Conservation (phyloP, 2,113 vertebrate species). For the Anhinga rufa region DNA sequence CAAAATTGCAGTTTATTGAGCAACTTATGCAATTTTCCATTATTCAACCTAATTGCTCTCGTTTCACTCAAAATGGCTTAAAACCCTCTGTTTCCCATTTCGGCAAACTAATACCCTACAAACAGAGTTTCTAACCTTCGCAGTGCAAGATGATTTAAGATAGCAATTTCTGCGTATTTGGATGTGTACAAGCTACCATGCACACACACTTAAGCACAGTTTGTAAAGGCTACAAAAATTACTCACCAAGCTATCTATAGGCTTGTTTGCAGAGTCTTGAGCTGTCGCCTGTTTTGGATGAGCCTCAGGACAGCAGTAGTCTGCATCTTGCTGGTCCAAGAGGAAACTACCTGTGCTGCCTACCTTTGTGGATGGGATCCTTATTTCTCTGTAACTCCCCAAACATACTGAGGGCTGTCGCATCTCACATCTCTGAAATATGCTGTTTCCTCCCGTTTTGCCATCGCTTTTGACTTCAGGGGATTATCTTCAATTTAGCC, state of each 20-base stretch:
- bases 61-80: neutral
- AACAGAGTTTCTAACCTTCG: neutral
- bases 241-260: neutral
- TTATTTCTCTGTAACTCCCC: neutral
- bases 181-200: neutral
- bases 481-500: neutral
- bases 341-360: neutral
- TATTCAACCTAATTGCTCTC: conserved; percentile 9
- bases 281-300: neutral
- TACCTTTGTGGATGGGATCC: neutral
- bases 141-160: neutral
- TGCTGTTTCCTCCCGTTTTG: neutral
- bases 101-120: neutral
- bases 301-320: neutral
- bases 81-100: neutral
- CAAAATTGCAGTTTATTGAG: conserved; percentile 2
- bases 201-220: neutral
- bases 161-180: neutral
- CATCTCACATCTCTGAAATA: neutral
- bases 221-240: conserved; percentile 4
- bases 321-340: neutral
- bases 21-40: neutral
- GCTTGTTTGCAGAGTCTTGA: neutral
- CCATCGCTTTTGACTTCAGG: neutral
- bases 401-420: neutral